A percentile compares a stretch with the other conserved stretches of the same genome.
Evolutionary conservation across 2,113 vertebrate genomes (phyloP).

Genomic region (Corythornis madagascariensis): DNA sequence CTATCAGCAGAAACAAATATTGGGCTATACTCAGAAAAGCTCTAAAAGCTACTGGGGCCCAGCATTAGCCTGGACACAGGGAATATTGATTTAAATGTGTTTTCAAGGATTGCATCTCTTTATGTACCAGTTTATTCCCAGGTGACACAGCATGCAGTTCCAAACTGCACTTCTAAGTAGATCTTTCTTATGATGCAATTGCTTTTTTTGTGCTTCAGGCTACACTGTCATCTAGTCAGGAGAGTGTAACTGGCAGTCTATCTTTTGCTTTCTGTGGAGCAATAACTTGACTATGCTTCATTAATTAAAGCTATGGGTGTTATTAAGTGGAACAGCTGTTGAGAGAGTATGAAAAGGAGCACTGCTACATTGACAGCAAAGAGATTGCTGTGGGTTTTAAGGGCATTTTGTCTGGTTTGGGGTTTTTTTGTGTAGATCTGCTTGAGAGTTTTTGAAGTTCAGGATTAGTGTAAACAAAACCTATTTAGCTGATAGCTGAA

Average conservation of each 20-base stretch:
- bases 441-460: neutral
- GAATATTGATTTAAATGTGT: neutral
- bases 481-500: neutral
- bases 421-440: neutral
- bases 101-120: neutral
- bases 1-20: neutral
- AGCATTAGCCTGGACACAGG: neutral
- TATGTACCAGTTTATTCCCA: neutral
- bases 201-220: slow-evolving; percentile 10
- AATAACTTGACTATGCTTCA: neutral
- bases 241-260: neutral
- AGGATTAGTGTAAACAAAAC: neutral
- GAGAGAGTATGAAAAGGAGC: neutral
- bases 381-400: neutral
- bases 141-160: neutral
- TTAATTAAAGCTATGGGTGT: slow-evolving; percentile 12
- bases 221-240: neutral
- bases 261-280: neutral
- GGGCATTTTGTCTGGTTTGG: neutral
- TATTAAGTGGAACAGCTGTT: neutral
- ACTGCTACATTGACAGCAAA: neutral
- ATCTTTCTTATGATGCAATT: neutral
- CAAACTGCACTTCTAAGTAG: neutral
- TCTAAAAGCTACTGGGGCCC: neutral
- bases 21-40: neutral